Conservation (phyloP, 2,797 vertebrate genomes). For the Harpagifer antarcticus region DNA sequence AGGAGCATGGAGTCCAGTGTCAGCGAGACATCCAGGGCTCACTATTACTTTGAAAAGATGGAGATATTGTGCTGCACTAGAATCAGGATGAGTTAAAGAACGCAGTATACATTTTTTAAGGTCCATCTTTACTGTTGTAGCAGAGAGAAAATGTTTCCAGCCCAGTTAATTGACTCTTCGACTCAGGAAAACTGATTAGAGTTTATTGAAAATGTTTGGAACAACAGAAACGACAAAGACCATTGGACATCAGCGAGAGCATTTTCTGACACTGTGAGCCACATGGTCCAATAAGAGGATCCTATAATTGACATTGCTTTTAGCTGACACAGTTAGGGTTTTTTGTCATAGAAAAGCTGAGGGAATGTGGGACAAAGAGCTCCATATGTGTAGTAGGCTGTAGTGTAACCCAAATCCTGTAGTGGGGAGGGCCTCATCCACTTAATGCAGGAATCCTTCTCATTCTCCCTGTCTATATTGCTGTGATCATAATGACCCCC, state of each 20-base stretch:
- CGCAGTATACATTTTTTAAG: constrained; percentile 19
- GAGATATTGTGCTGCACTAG: constrained; percentile 54
- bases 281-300: constrained; percentile 21
- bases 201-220: constrained; percentile 5
- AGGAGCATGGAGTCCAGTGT: constrained; percentile 84
- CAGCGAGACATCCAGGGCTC: constrained; percentile 72
- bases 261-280: constrained; percentile 36
- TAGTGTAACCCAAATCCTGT: constrained; percentile 78
- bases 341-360: constrained; percentile 53
- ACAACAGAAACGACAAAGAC: constrained; percentile 18
- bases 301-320: constrained; percentile 32
- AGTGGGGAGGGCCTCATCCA: constrained; percentile 80
- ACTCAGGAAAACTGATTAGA: neutral
- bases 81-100: constrained; percentile 42
- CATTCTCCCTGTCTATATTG: constrained; percentile 80
- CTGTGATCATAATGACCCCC: constrained; percentile 78
- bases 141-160: constrained; percentile 17
- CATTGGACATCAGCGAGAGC: constrained; percentile 23
- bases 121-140: neutral
- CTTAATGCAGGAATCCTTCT: constrained; percentile 84
- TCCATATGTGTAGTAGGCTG: constrained; percentile 74
- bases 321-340: constrained; percentile 45
- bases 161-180: neutral
- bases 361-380: constrained; percentile 75
- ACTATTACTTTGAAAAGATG: constrained; percentile 67